A percentile compares a stretch with the other conserved stretches of the same genome.
Conservation (phyloP, 2,113 vertebrate species). For the Chaetodon auriga region DNA sequence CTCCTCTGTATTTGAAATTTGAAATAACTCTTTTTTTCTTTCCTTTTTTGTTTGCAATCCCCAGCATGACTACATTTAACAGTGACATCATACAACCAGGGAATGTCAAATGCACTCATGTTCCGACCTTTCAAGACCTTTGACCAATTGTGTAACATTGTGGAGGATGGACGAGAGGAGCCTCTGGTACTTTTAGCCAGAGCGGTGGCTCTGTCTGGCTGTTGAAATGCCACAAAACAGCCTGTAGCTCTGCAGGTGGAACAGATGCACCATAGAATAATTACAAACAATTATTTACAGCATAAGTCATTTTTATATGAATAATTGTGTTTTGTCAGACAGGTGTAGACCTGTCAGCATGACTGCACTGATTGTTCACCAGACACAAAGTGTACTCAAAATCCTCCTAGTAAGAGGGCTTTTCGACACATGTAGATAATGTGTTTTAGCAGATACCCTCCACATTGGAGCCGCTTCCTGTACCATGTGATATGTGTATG, state of each 20-base stretch:
- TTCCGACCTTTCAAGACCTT: neutral
- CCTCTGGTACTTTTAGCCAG: neutral
- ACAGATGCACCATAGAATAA: neutral
- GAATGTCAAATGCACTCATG: neutral
- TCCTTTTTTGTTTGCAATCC: neutral
- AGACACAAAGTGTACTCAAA: neutral
- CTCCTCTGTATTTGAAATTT: neutral
- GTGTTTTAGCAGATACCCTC: neutral
- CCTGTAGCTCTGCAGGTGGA: neutral
- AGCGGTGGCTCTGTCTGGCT: neutral
- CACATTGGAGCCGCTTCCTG: neutral
- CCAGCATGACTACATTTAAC: neutral
- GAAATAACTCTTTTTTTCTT: neutral
- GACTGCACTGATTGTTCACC: neutral
- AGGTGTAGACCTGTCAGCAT: neutral
- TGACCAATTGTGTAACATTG: neutral
- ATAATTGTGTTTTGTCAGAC: neutral
- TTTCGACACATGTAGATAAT: neutral
- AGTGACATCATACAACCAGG: neutral
- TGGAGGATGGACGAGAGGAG: neutral
- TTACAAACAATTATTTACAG: neutral
- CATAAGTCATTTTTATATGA: neutral
- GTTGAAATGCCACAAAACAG: slow-evolving; percentile 1
- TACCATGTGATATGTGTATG: slow-evolving; percentile 11
- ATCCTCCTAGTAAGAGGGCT: neutral